Evolutionary conservation across 2,888 invertebrate genomes (phyloP), one percentile per base, ranked within the genome.

Genomic region (Netelia melanura): DNA sequence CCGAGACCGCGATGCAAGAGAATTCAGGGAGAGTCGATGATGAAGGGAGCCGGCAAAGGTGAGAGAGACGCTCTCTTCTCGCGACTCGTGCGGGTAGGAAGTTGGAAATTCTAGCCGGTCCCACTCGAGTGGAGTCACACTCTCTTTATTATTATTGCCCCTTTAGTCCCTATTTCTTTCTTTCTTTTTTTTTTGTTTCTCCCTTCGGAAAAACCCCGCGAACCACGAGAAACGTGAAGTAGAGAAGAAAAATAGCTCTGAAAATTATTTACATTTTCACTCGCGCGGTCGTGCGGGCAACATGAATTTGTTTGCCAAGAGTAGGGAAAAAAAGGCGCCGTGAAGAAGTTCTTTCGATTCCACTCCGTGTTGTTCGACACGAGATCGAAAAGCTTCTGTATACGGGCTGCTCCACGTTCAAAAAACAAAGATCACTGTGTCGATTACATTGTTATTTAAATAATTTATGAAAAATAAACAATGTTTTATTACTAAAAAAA

Each of bases 221-320:
- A 21, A 6, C n/a, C 14, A 1, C 8, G 8, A 58, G 21, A 43
- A 43, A 10, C 58, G 30, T 30, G 21, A 67, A 44, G 30, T 30
- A 30, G 17, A 17, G 17, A 17, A 58, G 64, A 25, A 72, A 74
- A 71, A 77, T 58, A 70, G 61, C 75, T 76, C 76, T 80, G 70
- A 62, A 76, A 67, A 75, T 84, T 84, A 80, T 84, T 84, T 84
- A 72, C 72, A 48, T 81, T 81, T 61, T 23, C 10, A 56, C 21
- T 21, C 17, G 14, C 25, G 64, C 52, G 30, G 3, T 21, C n/a
- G 71, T 61, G 67, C 62, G 67, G 80, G n/a, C 70, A 56, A 58
- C n/a, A 80, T 71, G 79, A 83, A 80, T 83, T 83, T 76, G 83
- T 84, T 80, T 75, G 75, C 79, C 10, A 23, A 65, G 65, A 61